Evolutionary conservation across 2,888 invertebrate species (phyloP).

Genomic region (Heliconius erato): DNA sequence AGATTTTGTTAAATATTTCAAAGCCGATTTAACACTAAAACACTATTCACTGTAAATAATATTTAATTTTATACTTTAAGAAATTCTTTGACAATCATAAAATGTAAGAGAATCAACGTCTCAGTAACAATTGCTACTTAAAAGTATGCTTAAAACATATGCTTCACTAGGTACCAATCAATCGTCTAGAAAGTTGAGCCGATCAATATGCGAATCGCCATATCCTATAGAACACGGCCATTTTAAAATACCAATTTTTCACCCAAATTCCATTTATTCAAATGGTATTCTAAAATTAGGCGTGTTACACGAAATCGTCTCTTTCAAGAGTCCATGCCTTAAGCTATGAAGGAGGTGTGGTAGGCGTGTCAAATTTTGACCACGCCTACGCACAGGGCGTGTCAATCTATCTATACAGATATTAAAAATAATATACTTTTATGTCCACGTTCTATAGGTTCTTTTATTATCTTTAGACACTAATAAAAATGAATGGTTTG

Average conservation of each 20-base stretch:
- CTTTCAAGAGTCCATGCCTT: slow-evolving; percentile 58
- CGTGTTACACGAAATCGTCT: slow-evolving; percentile 73
- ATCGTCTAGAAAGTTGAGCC: slow-evolving; percentile 82
- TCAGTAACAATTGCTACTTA: neutral
- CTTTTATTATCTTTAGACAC: slow-evolving; percentile 26
- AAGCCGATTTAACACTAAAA: neutral
- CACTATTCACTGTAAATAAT: neutral
- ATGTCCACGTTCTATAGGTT: neutral
- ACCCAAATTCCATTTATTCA: slow-evolving; percentile 52
- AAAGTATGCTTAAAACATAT: slow-evolving; percentile 44
- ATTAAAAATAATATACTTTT: slow-evolving; percentile 41
- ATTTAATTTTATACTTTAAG: neutral
- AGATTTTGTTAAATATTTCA: neutral
- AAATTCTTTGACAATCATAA: neutral
- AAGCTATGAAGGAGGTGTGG: slow-evolving; percentile 69
- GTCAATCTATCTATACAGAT: slow-evolving; percentile 55
- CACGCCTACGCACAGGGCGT: slow-evolving; percentile 79
- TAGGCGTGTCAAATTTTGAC: slow-evolving; percentile 71
- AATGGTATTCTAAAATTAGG: slow-evolving; percentile 63
- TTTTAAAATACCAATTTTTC: slow-evolving; percentile 55
- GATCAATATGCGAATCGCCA: slow-evolving; percentile 80
- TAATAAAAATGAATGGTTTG: slow-evolving; percentile 6
- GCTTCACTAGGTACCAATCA: slow-evolving; percentile 70
- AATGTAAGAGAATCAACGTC: neutral
- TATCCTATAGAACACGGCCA: slow-evolving; percentile 63